A percentile compares a stretch with the other conserved stretches of the same genome.
phyloP scores from a whole-genome alignment of 1,140 invertebrate species.

The Andrena cerasifolii region DNA sequence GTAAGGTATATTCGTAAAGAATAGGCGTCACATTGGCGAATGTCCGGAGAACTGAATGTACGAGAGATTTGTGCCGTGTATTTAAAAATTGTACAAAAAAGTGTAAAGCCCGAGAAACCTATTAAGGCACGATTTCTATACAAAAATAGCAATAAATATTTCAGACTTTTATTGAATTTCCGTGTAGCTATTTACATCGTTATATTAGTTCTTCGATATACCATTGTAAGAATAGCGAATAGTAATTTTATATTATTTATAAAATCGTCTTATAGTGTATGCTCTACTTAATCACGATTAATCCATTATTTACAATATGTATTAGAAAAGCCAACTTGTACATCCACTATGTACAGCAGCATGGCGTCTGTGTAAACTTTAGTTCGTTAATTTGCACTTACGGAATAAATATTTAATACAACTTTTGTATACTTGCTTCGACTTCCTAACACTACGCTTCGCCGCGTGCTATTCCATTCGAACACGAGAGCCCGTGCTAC shows the following conservation, averaged over 20 bases:
- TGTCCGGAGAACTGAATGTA: not conserved
- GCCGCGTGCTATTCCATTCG: conserved; percentile 37
- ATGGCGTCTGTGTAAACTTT: conserved; percentile 32
- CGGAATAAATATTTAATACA: conserved; percentile 39
- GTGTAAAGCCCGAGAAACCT: conserved; percentile 8
- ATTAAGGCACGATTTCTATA: conserved; percentile 33
- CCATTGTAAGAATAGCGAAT: conserved; percentile 63
- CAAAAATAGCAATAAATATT: conserved; percentile 51
- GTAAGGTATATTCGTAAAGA: not conserved
- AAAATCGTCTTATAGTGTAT: conserved; percentile 54
- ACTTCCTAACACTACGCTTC: conserved; percentile 33
- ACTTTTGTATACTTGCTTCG: conserved; percentile 41
- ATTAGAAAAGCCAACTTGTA: conserved; percentile 63
- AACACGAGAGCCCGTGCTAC: conserved; percentile 30
- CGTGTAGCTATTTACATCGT: conserved; percentile 63
- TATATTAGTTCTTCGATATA: conserved; percentile 45
- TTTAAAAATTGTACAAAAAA: conserved; percentile 20
- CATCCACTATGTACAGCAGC: conserved; percentile 59
- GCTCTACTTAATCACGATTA: conserved; percentile 29
- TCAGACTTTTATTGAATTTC: conserved; percentile 61
- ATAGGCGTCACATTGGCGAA: not conserved
- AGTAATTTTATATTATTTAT: conserved; percentile 63
- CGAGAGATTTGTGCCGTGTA: not conserved
- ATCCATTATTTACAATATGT: conserved; percentile 61
- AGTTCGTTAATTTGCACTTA: conserved; percentile 38